A percentile compares a stretch with the other conserved stretches of the same genome.
phyloP scores from a whole-genome alignment of 1,140 invertebrate species.

The Heliothis virescens region DNA sequence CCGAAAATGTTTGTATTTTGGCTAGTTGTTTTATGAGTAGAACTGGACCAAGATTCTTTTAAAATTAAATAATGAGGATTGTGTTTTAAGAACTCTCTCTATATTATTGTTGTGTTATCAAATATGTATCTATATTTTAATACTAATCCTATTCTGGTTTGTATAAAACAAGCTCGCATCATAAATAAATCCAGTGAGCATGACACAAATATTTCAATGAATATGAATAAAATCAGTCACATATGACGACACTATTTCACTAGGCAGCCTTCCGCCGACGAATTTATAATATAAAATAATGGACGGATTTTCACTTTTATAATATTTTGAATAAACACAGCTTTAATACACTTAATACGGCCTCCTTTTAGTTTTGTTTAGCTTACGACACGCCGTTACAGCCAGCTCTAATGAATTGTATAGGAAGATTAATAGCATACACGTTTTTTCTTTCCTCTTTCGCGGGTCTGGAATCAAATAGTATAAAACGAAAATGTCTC shows the following conservation, averaged over 20 bases:
- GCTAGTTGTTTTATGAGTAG: slow-evolving; percentile 14
- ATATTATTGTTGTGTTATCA: no score
- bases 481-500: neutral
- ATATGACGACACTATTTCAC: no score
- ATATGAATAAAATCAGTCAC: no score
- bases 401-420: slow-evolving; percentile 11
- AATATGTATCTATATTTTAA: no score
- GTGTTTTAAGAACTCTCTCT: neutral
- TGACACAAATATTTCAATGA: no score
- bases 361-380: slow-evolving; percentile 13
- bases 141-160: no score
- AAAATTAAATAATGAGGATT: neutral
- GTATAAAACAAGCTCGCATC: no score
- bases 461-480: neutral
- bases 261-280: no score
- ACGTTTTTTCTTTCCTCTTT: neutral
- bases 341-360: neutral
- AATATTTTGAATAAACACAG: neutral
- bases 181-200: no score
- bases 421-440: neutral
- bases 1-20: no score
- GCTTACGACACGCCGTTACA: neutral
- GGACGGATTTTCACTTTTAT: no score
- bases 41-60: neutral
- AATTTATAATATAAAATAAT: no score